Percentiles rank a stretch among this genome's conserved stretches.
Evolutionary conservation across 2,797 vertebrate genomes (phyloP).

Genomic region (Poecilia velifera): DNA sequence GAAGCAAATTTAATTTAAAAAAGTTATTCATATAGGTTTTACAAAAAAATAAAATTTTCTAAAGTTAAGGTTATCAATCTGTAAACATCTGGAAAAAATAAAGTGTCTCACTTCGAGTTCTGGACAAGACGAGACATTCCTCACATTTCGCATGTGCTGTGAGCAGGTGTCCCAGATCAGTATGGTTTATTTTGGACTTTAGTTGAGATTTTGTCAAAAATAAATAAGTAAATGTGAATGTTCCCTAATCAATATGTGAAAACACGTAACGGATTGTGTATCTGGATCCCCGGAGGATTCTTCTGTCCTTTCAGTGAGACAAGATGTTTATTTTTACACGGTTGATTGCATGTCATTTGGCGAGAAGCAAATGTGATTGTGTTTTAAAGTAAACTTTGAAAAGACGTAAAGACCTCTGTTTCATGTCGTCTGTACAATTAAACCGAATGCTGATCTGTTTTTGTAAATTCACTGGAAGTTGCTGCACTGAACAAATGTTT

Average conservation of each 20-base stretch:
- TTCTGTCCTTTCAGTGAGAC: neutral
- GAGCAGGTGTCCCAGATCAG: conserved; percentile 39
- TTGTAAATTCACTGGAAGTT: neutral
- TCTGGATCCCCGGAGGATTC: neutral
- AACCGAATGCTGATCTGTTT: neutral
- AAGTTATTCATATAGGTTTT: neutral
- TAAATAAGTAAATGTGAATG: neutral
- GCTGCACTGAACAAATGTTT: no score
- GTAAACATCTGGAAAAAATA: conserved; percentile 48
- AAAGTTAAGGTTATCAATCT: conserved; percentile 6
- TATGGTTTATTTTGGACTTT: neutral
- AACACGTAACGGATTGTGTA: neutral
- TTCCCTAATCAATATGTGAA: neutral
- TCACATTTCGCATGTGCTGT: conserved; percentile 42
- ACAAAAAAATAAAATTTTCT: neutral
- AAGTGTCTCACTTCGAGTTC: conserved; percentile 22
- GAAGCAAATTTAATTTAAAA: neutral
- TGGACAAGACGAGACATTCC: conserved; percentile 37
- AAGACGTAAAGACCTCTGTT: neutral
- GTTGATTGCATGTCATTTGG: neutral
- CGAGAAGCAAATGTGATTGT: neutral
- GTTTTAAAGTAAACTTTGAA: neutral
- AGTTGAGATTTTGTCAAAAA: conserved; percentile 1
- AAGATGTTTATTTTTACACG: neutral
- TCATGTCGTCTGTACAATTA: neutral